Base-by-base conservation (phyloP, 2,113 vertebrate genomes). In the Hemichromis elongatus region DNA sequence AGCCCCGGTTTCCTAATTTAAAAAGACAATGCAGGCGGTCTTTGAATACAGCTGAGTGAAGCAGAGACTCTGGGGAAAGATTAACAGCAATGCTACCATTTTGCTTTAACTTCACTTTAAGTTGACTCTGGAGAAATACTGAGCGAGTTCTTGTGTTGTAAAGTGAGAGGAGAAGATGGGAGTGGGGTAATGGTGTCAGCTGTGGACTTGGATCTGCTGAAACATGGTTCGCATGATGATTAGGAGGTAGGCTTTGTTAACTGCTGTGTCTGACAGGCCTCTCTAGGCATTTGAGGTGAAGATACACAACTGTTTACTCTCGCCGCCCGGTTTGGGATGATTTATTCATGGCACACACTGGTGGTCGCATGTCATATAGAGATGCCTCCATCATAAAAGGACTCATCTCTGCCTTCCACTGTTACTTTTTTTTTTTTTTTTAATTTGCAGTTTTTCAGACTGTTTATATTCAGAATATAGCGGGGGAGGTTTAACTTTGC, bases 291-390 rank as follows among this genome's bases (percentile, higher is more conserved):
- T 82, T 87, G 92, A 95, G 91, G 93, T 92, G 92, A 91, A 89
- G 92, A 93, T 86, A 81, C 92, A 93, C 92, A 95, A 93, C 89
- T 95, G 92, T 94, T 94, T 95, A 92, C 90, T 92, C 92, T 90
- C 89, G 88, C 88, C 86, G 83, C 93, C 91, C 81, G 61, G 56
- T 90, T 86, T 56, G 12, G n/a, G 57, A 95, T 95, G 95, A 94
- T 95, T 95, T 96, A 96, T 96, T 96, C 95, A 96, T 96, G 79
- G 82, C 87, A 57, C 90, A 88, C 87, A 80, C 90, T 85, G 92
- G 90, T 93, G 94, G 94, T 94, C 84, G 81, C 92, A 86, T 94
- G 96, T 95, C 94, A 91, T 92, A 93, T 86, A 84, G 90, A 91
- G 86, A 94, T 89, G 80, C 92, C 87, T 94, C 93, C 89, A 87